Evolutionary conservation across 2,888 invertebrate genomes (phyloP), one percentile per base, ranked within the genome.

Genomic region (Nezara viridula): DNA sequence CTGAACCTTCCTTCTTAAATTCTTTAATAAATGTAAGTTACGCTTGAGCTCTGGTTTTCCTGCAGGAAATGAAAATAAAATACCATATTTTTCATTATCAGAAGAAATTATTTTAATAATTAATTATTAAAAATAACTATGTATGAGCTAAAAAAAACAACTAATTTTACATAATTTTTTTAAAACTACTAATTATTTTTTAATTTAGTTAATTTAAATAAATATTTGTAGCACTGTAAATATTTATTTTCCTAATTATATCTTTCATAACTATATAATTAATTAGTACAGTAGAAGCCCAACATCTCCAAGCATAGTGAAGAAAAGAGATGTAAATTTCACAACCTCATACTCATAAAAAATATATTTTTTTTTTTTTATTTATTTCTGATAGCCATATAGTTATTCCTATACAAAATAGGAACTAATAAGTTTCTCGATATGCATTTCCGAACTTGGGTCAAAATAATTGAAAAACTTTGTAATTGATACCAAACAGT

Each of bases 11-110:
- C 81, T 88, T 88, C 88, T 88, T 88, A 47, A 81, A 52, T 32
- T 50, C 81, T 88, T 49, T 91, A 91, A 90, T 86, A 97, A 95
- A 97, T 97, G 95, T 97, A 97, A 93, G 97, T 97, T 95, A 96
- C 96, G 95, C 97, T 97, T 95, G 91, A 92, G 91, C 88, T 89
- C 90, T 88, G 89, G 86, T 86, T 89, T 77, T 91, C 92, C 91
- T 91, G 91, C 90, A 73, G 90, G 40, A 89, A 32, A 90, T 85
- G 81, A 89, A 87, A 89, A 49, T 37, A 88, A 47, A 21, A 32
- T 87, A 66, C 55, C 47, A 86, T 52, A 44, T 86, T 27, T 86
- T 85, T 47, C 14, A 86, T 60, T 55, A 52, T 14, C 21, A 86
- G 87, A 66, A 81, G 6, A 44, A 81, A 81, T 44, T 1, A 81